Conservation (phyloP, 35 echinoderm and acorn worm genomes). For the Amphiura filiformis region DNA sequence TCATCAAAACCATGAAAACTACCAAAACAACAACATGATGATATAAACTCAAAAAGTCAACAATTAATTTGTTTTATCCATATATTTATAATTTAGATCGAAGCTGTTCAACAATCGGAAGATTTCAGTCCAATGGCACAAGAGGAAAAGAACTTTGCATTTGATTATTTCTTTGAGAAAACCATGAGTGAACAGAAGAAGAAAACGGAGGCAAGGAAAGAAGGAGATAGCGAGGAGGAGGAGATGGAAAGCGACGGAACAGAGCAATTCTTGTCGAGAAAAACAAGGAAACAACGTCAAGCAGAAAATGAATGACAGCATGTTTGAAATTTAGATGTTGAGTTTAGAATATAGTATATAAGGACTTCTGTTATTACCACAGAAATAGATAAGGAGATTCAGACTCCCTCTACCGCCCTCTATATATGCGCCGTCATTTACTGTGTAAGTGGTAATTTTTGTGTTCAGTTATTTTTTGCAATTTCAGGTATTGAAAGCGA, state of each 20-base stretch:
- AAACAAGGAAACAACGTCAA: neutral
- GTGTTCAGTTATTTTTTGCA: no score
- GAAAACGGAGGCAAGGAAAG: slow-evolving; percentile 8
- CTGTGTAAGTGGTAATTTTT: no score
- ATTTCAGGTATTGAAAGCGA: no score
- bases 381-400: no score
- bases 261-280: slow-evolving; percentile 2
- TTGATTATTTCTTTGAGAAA: slow-evolving; percentile 97
- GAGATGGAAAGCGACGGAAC: slow-evolving; percentile 11
- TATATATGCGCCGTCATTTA: no score
- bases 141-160: slow-evolving; percentile 75
- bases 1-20: neutral
- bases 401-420: no score
- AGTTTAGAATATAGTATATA: no score
- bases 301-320: neutral
- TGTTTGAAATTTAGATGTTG: neutral
- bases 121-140: slow-evolving; percentile 35
- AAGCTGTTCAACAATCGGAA: slow-evolving; percentile 60
- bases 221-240: slow-evolving; percentile 12
- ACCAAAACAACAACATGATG: neutral
- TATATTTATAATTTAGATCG: slow-evolving; percentile 41
- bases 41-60: no score
- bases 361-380: no score
- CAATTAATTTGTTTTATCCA: no score
- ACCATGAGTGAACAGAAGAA: slow-evolving; percentile 17